A percentile compares a stretch with the other conserved stretches of the same genome.
Evolutionary conservation across 2,797 vertebrate genomes (phyloP).

Genomic region (Chlorospingus flavigularis): DNA sequence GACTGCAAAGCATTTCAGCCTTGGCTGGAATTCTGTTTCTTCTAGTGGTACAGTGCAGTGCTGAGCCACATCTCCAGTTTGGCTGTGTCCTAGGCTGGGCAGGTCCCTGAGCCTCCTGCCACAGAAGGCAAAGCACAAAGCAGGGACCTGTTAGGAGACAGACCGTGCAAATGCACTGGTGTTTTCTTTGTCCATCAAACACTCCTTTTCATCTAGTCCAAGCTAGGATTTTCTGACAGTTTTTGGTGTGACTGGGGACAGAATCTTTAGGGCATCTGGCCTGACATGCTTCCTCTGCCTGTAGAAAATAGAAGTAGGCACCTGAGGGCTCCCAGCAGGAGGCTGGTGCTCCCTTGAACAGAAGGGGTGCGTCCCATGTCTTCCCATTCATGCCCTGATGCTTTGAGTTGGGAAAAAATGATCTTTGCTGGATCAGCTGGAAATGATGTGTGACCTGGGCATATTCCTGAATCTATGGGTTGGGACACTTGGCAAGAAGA

Average conservation of each 20-base stretch:
- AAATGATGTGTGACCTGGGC: background rate
- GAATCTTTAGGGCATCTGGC: accelerated
- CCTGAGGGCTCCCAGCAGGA: background rate
- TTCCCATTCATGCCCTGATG: background rate
- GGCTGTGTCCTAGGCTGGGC: too few species aligned
- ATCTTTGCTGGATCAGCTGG: background rate
- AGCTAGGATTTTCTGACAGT: background rate
- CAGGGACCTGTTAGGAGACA: background rate
- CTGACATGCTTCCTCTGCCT: background rate
- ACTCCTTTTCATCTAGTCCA: background rate
- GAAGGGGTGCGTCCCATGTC: background rate
- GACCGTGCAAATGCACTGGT: background rate
- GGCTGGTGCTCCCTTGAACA: background rate
- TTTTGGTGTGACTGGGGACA: background rate
- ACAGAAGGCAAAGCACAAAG: background rate
- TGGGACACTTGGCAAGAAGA: background rate
- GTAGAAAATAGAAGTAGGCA: background rate
- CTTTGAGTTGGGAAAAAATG: background rate
- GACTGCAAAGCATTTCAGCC: background rate
- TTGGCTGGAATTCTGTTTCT: background rate
- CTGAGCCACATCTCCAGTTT: background rate
- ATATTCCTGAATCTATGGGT: background rate
- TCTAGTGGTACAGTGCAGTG: background rate
- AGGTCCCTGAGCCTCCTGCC: background rate
- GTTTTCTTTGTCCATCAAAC: background rate